These are phyloP conservation scores for Aegotheles bennettii DNA, from an alignment of 2,113 vertebrate species.

Conservation along the genomic window DNA sequence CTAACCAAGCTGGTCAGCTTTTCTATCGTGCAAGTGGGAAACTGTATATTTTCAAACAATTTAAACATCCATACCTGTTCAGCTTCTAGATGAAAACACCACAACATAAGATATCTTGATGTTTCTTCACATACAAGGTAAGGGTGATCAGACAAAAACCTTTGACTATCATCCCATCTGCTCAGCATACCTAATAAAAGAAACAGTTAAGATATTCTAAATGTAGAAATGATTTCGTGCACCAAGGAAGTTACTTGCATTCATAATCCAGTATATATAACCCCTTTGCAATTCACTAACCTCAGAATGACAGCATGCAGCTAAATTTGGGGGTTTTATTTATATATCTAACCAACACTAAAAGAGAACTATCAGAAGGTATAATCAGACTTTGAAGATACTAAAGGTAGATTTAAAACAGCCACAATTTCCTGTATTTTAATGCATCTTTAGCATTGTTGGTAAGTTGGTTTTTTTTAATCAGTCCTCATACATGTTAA, in stretches of 20 bases:
- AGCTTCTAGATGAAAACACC: slow-evolving; percentile 93
- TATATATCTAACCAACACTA: not conserved
- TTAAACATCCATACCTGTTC: slow-evolving; percentile 81
- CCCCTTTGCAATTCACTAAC: not conserved
- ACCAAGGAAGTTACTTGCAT: not conserved
- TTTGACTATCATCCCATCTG: slow-evolving; percentile 97
- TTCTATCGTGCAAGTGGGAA: not conserved
- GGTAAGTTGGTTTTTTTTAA: not conserved
- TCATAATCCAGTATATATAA: not conserved
- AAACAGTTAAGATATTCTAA: not conserved
- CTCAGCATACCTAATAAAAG: slow-evolving; percentile 86
- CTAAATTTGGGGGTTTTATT: not conserved
- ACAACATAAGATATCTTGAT: slow-evolving; percentile 89
- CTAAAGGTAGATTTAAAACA: not conserved
- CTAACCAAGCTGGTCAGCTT: not conserved
- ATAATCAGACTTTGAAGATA: not conserved
- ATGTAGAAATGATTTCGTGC: not conserved
- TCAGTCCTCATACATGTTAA: not conserved
- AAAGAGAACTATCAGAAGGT: not conserved
- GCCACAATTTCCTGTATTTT: not conserved
- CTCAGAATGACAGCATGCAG: not conserved
- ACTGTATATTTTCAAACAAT: not conserved
- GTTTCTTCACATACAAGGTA: slow-evolving; percentile 96
- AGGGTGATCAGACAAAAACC: slow-evolving; percentile 88
- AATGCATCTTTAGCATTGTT: not conserved